Conservation (phyloP, 2,113 vertebrate genomes). For the Macquaria australasica region DNA sequence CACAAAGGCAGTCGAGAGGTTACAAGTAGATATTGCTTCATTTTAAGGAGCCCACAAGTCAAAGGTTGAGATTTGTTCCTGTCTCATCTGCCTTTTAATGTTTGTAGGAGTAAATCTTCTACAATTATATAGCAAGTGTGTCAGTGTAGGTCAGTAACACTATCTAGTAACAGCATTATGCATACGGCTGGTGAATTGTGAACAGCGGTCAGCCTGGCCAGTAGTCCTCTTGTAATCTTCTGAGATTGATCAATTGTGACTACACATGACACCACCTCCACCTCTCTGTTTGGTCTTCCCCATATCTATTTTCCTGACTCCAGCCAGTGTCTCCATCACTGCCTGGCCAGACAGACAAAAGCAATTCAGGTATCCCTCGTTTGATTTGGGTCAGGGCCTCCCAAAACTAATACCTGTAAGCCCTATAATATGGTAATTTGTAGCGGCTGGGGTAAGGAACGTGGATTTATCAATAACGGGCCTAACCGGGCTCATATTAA, state of each 20-base stretch:
- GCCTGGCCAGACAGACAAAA: slow-evolving; percentile 66
- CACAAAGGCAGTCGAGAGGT: neutral
- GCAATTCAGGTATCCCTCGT: slow-evolving; percentile 62
- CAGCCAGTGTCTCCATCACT: slow-evolving; percentile 67
- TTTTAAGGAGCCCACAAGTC: neutral
- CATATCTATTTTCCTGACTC: slow-evolving; percentile 60
- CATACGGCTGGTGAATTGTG: slow-evolving; percentile 7
- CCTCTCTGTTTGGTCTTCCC: slow-evolving; percentile 33
- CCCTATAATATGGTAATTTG: slow-evolving; percentile 84
- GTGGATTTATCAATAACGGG: slow-evolving; percentile 77
- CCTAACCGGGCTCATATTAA: slow-evolving; percentile 64
- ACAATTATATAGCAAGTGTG: too few species aligned
- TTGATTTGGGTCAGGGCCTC: slow-evolving; percentile 77
- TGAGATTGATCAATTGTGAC: slow-evolving; percentile 68
- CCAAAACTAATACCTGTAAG: slow-evolving; percentile 83
- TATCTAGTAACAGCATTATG: neutral
- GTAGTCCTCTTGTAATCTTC: neutral
- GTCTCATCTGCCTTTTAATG: neutral
- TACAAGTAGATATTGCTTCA: neutral
- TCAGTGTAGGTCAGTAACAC: neutral
- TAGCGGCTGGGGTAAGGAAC: slow-evolving; percentile 77
- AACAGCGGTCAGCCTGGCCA: slow-evolving; percentile 22
- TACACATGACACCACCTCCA: slow-evolving; percentile 57
- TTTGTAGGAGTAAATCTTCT: neutral
- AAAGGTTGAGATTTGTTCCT: neutral